phyloP scores from a whole-genome alignment of 1,140 invertebrate species.

The Dolichoris vasculosae region DNA sequence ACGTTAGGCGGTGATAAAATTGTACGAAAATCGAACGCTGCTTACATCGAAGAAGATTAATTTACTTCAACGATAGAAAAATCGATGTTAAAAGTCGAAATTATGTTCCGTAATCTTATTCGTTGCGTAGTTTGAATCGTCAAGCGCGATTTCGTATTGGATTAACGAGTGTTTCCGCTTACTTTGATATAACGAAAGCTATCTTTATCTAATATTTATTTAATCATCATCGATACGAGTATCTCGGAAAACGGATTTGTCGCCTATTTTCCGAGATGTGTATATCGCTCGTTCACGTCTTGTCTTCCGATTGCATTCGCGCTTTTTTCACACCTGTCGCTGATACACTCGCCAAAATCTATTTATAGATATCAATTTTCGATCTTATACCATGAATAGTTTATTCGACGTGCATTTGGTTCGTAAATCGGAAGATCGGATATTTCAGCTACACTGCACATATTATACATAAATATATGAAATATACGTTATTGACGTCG shows the following conservation, averaged over 20 bases:
- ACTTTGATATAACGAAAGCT: too few species aligned
- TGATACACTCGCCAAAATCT: background rate
- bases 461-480: constrained; percentile 31
- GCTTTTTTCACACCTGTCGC: background rate
- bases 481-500: constrained; percentile 14
- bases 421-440: constrained; percentile 26
- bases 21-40: too few species aligned
- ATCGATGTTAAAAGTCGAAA: too few species aligned
- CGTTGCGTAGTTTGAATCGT: too few species aligned
- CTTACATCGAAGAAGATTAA: too few species aligned
- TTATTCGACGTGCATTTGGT: background rate
- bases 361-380: background rate
- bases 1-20: too few species aligned
- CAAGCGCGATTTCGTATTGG: too few species aligned
- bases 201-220: constrained; percentile 14
- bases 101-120: too few species aligned
- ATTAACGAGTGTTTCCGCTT: too few species aligned
- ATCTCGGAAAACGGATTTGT: background rate
- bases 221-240: background rate
- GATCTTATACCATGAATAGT: background rate
- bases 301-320: constrained; percentile 31
- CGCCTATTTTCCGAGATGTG: background rate
- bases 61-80: too few species aligned
- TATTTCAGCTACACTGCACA: constrained; percentile 26
- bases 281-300: background rate